Evolutionary conservation across 2,113 vertebrate species (phyloP), one percentile per base, ranked within the genome.

Genomic region (Caloenas nicobarica): DNA sequence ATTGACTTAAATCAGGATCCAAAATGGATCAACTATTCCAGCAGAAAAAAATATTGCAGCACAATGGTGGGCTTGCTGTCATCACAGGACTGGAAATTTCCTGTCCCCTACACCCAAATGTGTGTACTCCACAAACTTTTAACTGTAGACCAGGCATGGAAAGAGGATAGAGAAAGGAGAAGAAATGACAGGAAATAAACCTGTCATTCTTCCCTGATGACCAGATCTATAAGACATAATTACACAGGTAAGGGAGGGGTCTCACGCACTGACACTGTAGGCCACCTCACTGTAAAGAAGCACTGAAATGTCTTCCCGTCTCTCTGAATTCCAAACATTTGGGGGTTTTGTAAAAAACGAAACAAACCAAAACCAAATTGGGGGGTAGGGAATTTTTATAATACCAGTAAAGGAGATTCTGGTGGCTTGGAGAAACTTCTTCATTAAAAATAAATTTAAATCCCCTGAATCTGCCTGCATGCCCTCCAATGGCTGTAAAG

Each of bases 401-500:
- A 73, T 46, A 42, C 6, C 36, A 78, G 7, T 74, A 64, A 34
- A 61, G 26, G 18, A 54, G 5, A 77, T 85, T 87, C 54, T 72
- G 50, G 9, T 76, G 44, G 28, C 19, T 48, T 64, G 25, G 38
- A 81, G 34, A 84, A 95, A 46, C 29, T 10, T 88, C 81, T 79
- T 82, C 40, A 85, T 81, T 77, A 50, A 74, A 96, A 85, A 33
- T 23, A 93, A 89, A n/a, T 53, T 42, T 76, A 76, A 97, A 79
- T 69, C 29, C 58, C 29, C 36, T 61, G 61, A 91, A 91, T 66
- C 54, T 85, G 40, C 50, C 64, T 80, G 28, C 38, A 29, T 93
- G 87, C 62, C 74, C 58, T 94, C 66, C 87, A 92, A 87, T 95
- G 94, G 94, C 84, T 87, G 61, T 92, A 92, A 81, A 94, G 62